Conservation (phyloP, 2,888 invertebrate species). For the Ennomos erosarius region DNA sequence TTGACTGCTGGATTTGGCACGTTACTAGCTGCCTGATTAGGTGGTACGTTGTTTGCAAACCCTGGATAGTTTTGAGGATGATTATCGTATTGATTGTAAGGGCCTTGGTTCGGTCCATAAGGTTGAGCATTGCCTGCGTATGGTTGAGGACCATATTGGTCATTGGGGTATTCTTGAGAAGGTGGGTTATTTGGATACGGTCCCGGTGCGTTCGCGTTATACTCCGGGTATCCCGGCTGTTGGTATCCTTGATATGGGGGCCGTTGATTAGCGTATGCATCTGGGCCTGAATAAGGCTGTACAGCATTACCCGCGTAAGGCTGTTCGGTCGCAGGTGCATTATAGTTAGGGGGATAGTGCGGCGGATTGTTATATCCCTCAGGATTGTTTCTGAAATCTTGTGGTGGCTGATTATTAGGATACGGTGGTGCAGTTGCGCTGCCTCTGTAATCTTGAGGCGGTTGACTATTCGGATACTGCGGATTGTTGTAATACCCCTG, state of each 20-base stretch:
- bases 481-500: constrained; percentile 74
- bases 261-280: constrained; percentile 65
- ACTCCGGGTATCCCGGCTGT: constrained; percentile 65
- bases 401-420: constrained; percentile 21
- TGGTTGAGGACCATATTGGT: constrained; percentile 59
- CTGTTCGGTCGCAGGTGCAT: constrained; percentile 56
- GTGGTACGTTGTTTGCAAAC: constrained; percentile 61
- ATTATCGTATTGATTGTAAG: constrained; percentile 69
- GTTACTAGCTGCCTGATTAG: constrained; percentile 47
- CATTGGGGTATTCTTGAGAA: constrained; percentile 61
- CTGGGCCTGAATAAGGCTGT: constrained; percentile 66
- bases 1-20: constrained; percentile 43
- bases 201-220: constrained; percentile 57
- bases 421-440: constrained; percentile 48
- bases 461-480: constrained; percentile 69
- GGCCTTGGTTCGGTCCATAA: constrained; percentile 58
- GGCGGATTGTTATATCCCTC: constrained; percentile 40
- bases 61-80: constrained; percentile 59
- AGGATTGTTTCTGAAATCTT: constrained; percentile 23
- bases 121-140: constrained; percentile 56
- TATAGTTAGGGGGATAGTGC: constrained; percentile 69
- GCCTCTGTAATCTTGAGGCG: constrained; percentile 64
- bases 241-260: constrained; percentile 63
- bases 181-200: constrained; percentile 58
- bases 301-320: constrained; percentile 63